These are phyloP conservation scores for Carlito syrichta DNA, from an alignment of 2,113 vertebrate species.

Conservation along the genomic window DNA sequence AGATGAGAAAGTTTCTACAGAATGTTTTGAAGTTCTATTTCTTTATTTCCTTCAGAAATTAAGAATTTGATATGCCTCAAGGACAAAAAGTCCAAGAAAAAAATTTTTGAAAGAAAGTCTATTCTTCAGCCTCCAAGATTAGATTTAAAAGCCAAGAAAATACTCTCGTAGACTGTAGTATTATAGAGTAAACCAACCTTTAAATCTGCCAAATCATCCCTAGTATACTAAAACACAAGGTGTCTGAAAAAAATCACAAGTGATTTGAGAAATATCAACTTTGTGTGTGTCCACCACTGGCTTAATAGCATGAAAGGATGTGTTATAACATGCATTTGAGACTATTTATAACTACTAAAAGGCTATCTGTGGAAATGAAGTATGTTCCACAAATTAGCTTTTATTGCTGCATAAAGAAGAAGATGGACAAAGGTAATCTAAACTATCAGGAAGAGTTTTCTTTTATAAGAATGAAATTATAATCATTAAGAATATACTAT, in stretches of 20 bases:
- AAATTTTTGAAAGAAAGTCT: neutral
- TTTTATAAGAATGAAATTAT: too few species aligned
- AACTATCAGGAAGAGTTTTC: neutral
- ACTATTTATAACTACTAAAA: neutral
- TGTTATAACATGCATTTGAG: neutral
- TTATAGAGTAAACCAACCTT: constrained; percentile 9
- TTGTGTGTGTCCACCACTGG: neutral
- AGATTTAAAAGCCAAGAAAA: constrained; percentile 39
- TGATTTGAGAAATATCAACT: constrained; percentile 31
- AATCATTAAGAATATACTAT: neutral
- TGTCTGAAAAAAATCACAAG: constrained; percentile 20
- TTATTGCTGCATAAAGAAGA: neutral
- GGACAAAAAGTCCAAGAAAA: neutral
- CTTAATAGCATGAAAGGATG: constrained; percentile 38
- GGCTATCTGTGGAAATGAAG: neutral
- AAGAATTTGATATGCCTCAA: neutral
- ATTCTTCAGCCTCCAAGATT: neutral
- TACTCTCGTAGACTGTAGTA: neutral
- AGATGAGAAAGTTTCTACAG: neutral
- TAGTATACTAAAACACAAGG: constrained; percentile 17
- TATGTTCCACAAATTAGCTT: neutral
- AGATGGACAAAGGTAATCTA: neutral
- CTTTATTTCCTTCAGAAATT: neutral
- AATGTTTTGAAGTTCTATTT: neutral
- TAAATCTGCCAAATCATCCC: neutral